Evolutionary conservation across 2,888 invertebrate species (phyloP).

Genomic region (Frankliniella fusca): DNA sequence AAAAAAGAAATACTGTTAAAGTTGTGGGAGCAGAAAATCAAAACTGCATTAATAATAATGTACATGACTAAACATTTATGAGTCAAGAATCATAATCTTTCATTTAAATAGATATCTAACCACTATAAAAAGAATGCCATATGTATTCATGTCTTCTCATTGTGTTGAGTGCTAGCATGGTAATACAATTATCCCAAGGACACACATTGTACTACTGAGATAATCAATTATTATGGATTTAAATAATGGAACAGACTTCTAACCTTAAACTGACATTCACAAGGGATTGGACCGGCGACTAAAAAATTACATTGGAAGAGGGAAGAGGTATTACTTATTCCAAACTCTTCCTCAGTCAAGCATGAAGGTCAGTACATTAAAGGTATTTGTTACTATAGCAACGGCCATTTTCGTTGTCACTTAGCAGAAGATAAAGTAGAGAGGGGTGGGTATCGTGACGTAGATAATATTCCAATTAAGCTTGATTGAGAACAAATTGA

Average conservation of each 20-base stretch:
- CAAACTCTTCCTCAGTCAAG: not conserved
- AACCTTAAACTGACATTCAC: conserved; percentile 21
- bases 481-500: not conserved
- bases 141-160: not conserved
- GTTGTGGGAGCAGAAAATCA: too few relatives aligned
- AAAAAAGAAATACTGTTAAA: not conserved
- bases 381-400: conserved; percentile 26
- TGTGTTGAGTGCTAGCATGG: not conserved
- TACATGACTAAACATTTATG: too few relatives aligned
- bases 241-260: not conserved
- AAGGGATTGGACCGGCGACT: not conserved
- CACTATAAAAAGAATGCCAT: not conserved
- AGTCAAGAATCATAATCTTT: too few relatives aligned
- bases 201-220: not conserved
- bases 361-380: conserved; percentile 19
- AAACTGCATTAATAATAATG: too few relatives aligned
- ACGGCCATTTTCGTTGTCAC: conserved; percentile 24
- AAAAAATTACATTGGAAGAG: not conserved
- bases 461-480: conserved; percentile 24
- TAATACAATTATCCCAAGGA: conserved; percentile 5
- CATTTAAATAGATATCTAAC: not conserved
- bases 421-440: conserved; percentile 25
- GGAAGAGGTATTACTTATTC: not conserved
- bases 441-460: conserved; percentile 16
- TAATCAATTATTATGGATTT: not conserved